Evolutionary conservation across 2,888 invertebrate species (phyloP).

Genomic region (Pimpla rufipes): DNA sequence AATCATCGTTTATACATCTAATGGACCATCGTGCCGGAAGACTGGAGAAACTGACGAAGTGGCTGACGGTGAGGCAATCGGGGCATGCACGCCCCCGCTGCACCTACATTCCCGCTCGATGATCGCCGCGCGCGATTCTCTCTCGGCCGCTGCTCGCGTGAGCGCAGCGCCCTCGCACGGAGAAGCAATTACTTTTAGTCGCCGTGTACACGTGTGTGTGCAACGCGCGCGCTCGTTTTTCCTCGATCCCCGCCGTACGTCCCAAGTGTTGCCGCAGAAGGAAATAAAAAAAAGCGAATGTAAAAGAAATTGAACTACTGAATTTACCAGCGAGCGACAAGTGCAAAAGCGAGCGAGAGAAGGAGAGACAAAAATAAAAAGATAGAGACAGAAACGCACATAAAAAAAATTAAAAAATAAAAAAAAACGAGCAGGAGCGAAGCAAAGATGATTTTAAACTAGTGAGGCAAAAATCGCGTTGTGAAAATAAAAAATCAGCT

Average conservation of each 20-base stretch:
- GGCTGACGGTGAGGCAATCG: conserved; percentile 17
- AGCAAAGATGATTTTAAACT: background rate
- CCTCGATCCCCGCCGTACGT: no score
- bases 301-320: conserved; percentile 6
- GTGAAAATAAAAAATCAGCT: no score
- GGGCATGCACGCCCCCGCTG: background rate
- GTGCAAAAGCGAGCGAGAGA: background rate
- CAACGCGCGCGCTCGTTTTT: background rate
- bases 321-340: background rate
- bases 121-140: background rate
- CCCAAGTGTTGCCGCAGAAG: background rate
- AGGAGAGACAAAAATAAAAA: background rate
- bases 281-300: background rate
- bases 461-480: background rate
- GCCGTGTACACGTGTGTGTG: background rate
- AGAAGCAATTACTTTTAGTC: conserved; percentile 9
- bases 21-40: conserved; percentile 26
- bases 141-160: background rate
- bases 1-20: conserved; percentile 25
- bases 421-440: background rate
- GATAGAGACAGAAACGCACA: no score
- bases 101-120: background rate
- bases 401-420: background rate
- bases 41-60: conserved; percentile 15
- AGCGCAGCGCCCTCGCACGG: background rate